Evolutionary conservation across 2,888 invertebrate species (phyloP), one percentile per base, ranked within the genome.

Genomic region (Ashinkailepas kermadecensis): DNA sequence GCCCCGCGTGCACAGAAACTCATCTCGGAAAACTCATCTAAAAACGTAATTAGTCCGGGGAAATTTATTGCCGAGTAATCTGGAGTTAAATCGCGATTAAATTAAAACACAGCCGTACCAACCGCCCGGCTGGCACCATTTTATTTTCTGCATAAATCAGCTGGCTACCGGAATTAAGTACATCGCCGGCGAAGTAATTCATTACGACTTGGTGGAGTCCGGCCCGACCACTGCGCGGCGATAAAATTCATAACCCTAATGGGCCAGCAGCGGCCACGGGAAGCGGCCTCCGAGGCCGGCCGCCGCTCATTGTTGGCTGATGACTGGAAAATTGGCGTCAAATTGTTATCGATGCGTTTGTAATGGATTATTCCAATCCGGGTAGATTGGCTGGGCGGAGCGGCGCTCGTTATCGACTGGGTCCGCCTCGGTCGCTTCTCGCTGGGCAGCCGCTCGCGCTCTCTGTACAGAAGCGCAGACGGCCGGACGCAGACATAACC

Each of bases 271-370:
- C 74, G 7, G 56, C 74, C 74, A 7, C 0, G 10, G 39, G 13
- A 25, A 15, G 39, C 13, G 13, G 25, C 1, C 21, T 6, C 74
- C 74, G 70, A 21, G 7, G 56, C 56, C 74, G 10, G 21, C 54
- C 74, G 10, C 39, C 6, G 56, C 74, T 59, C 59, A 13, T 21
- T 15, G 74, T 54, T 11, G 74, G 15, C 74, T 74, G 74, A 74
- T 74, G 74, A 56, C 74, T 23, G 74, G 74, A 74, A 74, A 74
- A 74, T 74, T 74, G 74, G 15, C 74, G 74, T 74, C 56, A 74
- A 74, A 74, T 74, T 74, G 74, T 56, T 74, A 74, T 74, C 74
- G 74, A 74, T 74, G 74, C 74, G 74, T 74, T 56, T 74, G 74
- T 56, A 74, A 74, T 74, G 74, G 74, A 74, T 74, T 74, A 56